Percentiles rank a stretch among this genome's conserved stretches.
Conservation (phyloP, 2,797 vertebrate genomes). For the Sebastes paucispinis region DNA sequence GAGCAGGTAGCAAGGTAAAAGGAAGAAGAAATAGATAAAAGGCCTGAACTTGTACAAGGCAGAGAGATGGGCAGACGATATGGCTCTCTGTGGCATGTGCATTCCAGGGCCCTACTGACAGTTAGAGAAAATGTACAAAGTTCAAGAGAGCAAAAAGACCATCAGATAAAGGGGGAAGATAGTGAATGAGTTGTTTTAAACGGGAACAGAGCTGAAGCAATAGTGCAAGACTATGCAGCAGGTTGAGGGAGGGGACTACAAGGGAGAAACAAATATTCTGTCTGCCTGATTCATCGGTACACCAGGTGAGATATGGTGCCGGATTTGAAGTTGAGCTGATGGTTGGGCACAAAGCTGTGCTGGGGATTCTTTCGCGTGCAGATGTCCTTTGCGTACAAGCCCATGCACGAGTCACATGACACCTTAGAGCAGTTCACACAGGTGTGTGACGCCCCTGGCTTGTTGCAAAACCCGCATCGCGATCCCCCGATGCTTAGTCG, state of each 20-base stretch:
- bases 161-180: constrained; percentile 42
- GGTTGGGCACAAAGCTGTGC: constrained; percentile 95
- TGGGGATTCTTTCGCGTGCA: constrained; percentile 94
- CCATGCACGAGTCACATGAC: constrained; percentile 93
- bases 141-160: constrained; percentile 48
- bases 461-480: constrained; percentile 97
- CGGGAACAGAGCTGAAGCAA: constrained; percentile 56
- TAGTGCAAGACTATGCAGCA: constrained; percentile 52
- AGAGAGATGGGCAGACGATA: constrained; percentile 63
- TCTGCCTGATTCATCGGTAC: constrained; percentile 86
- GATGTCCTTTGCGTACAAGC: constrained; percentile 91
- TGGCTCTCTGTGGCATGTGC: constrained; percentile 68
- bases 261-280: constrained; percentile 19
- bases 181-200: constrained; percentile 30
- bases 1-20: constrained; percentile 71
- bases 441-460: constrained; percentile 91
- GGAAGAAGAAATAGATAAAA: constrained; percentile 54
- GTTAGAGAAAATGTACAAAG: constrained; percentile 64
- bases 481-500: constrained; percentile 71
- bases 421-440: constrained; percentile 99
- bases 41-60: constrained; percentile 74
- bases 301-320: constrained; percentile 93
- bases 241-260: constrained; percentile 1
- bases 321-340: constrained; percentile 96
- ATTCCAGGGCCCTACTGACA: constrained; percentile 63